phyloP scores from a whole-genome alignment of 2,888 invertebrate genomes.

The Troides helena region DNA sequence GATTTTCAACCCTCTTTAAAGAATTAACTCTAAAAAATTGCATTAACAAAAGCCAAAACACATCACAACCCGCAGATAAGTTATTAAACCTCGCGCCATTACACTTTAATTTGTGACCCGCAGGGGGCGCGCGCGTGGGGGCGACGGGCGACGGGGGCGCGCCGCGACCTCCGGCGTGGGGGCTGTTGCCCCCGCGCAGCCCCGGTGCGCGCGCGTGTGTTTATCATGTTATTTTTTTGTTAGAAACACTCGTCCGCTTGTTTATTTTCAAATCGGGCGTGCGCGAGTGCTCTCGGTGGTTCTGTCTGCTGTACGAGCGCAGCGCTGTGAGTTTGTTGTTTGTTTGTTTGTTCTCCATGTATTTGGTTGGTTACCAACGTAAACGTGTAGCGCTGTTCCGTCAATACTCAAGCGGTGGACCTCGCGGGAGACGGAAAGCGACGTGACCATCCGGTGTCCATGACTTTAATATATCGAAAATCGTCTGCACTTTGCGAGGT shows the following conservation, averaged over 20 bases:
- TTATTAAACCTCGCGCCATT: conserved; percentile 78
- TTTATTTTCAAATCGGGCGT: conserved; percentile 70
- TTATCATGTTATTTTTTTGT: conserved; percentile 43
- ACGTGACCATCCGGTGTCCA: no score
- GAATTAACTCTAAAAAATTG: conserved; percentile 70
- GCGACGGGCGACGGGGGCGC: conserved; percentile 16
- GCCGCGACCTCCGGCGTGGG: conserved; percentile 17
- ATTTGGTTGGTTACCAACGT: neutral
- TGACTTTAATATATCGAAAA: no score
- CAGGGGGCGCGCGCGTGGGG: conserved; percentile 23
- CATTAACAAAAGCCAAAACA: conserved; percentile 72
- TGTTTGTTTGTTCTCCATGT: conserved; percentile 41
- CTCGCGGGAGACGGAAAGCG: no score
- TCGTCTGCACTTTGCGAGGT: no score
- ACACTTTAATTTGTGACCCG: conserved; percentile 74
- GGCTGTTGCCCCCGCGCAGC: conserved; percentile 34
- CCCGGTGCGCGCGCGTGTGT: conserved; percentile 46
- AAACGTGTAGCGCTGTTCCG: neutral
- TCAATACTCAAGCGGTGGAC: no score
- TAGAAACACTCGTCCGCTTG: conserved; percentile 61
- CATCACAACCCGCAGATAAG: conserved; percentile 71
- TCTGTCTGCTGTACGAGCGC: conserved; percentile 51
- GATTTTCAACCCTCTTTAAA: conserved; percentile 46
- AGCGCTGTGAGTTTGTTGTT: conserved; percentile 45
- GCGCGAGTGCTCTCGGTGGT: conserved; percentile 61